phyloP scores from a whole-genome alignment of 2,113 vertebrate genomes.

The Onychorhynchus coronatus region DNA sequence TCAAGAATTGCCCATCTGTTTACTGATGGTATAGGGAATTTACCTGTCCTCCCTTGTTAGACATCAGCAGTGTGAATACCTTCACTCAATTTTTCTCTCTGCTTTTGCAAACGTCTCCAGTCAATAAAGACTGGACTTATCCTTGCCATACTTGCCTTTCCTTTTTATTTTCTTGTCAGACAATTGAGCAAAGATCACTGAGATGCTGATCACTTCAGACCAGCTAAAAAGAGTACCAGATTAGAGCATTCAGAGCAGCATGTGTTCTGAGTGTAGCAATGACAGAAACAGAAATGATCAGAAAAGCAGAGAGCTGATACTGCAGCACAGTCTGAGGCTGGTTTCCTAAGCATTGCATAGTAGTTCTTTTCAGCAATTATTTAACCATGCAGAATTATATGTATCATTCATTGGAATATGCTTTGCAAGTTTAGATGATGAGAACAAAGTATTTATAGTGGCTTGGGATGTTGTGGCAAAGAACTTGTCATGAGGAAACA shows the following conservation, averaged over 20 bases:
- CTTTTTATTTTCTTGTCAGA: neutral
- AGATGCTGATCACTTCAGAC: neutral
- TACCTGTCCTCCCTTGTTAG: neutral
- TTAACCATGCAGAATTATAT: neutral
- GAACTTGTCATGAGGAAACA: neutral
- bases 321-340: neutral
- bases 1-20: neutral
- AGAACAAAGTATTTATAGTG: neutral
- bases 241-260: neutral
- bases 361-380: neutral
- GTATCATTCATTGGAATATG: neutral
- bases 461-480: neutral
- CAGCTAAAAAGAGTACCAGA: neutral
- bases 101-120: neutral
- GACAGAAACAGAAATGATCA: neutral
- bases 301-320: neutral
- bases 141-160: neutral
- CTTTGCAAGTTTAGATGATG: neutral
- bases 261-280: neutral
- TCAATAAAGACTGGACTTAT: neutral
- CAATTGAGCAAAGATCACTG: neutral
- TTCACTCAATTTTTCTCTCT: neutral
- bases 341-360: neutral
- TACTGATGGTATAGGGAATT: neutral
- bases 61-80: neutral